Percentiles rank a stretch among this genome's conserved stretches.
These are phyloP conservation scores for Proteles cristata DNA, from an alignment of 2,113 vertebrate species.

Conservation along the genomic window DNA sequence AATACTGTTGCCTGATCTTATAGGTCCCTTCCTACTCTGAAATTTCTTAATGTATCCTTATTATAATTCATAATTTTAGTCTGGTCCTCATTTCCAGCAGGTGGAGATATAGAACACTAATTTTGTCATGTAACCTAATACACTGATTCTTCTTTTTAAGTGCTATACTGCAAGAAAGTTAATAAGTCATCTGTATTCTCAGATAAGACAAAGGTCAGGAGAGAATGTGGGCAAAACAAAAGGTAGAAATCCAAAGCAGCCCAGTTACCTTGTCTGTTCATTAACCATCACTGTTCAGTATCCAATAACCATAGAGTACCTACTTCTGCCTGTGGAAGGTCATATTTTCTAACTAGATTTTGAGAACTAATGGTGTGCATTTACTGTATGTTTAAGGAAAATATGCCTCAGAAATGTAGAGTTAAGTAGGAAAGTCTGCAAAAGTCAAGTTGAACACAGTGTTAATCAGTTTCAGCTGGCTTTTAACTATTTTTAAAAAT, in stretches of 20 bases:
- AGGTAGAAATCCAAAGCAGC: neutral
- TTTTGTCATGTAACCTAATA: neutral
- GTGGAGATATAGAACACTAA: conserved; percentile 1
- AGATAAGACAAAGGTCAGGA: neutral
- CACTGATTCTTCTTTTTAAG: neutral
- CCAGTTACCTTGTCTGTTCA: neutral
- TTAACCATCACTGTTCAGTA: neutral
- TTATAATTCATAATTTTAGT: neutral
- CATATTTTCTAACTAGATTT: neutral
- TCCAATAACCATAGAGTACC: neutral
- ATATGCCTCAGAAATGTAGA: neutral
- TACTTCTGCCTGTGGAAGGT: neutral
- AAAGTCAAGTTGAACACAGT: neutral
- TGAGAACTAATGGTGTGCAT: neutral
- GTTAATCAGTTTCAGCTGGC: neutral
- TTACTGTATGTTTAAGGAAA: neutral
- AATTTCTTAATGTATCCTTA: neutral
- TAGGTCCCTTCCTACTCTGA: neutral
- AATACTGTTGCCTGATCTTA: neutral
- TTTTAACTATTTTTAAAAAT: neutral
- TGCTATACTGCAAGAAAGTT: neutral
- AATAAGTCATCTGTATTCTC: neutral
- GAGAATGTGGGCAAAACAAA: neutral
- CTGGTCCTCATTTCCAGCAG: neutral
- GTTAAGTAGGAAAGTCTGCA: neutral